Percentiles rank a stretch among this genome's conserved stretches.
Evolutionary conservation across 2,888 invertebrate genomes (phyloP).

Genomic region (Acleris holmiana): DNA sequence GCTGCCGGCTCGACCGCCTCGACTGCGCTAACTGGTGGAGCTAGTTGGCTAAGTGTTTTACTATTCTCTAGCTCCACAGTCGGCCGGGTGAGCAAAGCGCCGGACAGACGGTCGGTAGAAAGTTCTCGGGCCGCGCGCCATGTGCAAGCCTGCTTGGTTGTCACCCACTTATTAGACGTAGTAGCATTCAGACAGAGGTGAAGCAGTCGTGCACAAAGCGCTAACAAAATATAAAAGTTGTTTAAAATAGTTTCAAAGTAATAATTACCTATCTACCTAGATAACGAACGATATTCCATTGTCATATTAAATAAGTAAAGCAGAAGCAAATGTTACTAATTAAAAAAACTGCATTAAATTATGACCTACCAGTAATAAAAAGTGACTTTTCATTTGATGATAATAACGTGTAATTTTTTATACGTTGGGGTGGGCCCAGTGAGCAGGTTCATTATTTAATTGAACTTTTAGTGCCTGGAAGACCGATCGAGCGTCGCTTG

Average conservation of each 20-base stretch:
- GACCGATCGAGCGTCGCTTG: no score
- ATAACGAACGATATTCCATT: slow-evolving; percentile 84
- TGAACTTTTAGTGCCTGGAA: no score
- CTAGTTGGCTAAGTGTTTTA: slow-evolving; percentile 7
- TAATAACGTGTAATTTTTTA: background rate
- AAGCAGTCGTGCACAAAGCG: slow-evolving; percentile 74
- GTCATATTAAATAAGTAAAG: slow-evolving; percentile 82
- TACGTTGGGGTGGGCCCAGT: no score
- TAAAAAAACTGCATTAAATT: slow-evolving; percentile 83
- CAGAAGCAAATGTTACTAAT: slow-evolving; percentile 80
- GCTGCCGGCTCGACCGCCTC: slow-evolving; percentile 4
- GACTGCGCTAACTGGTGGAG: slow-evolving; percentile 8
- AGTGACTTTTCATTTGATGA: slow-evolving; percentile 61
- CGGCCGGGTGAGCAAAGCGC: no score
- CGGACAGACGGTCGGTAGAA: background rate
- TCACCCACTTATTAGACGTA: slow-evolving; percentile 57
- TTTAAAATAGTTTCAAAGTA: slow-evolving; percentile 82
- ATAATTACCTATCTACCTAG: slow-evolving; percentile 75
- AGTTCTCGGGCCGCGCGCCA: slow-evolving; percentile 20
- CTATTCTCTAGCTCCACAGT: background rate
- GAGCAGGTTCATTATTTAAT: no score
- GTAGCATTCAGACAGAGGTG: slow-evolving; percentile 61
- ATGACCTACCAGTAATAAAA: slow-evolving; percentile 82
- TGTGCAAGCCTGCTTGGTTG: slow-evolving; percentile 15
- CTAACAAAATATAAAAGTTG: slow-evolving; percentile 83